Conservation (phyloP, 2,797 vertebrate species). For the Bradypodion ventrale region DNA sequence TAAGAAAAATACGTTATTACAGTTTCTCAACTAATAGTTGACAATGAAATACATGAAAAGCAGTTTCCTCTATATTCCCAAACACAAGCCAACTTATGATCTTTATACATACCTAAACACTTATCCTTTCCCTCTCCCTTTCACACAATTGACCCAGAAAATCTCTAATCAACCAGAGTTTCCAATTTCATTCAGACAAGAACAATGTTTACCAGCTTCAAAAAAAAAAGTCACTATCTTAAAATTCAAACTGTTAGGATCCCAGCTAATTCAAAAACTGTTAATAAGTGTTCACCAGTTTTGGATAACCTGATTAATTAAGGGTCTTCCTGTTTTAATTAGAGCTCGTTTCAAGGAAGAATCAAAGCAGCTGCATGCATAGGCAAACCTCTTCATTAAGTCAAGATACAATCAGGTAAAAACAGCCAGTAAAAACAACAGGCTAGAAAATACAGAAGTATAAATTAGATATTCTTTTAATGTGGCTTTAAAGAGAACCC, state of each 20-base stretch:
- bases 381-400: neutral
- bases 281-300: neutral
- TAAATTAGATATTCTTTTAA: neutral
- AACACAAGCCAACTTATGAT: too few species aligned
- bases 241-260: neutral
- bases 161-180: too few species aligned
- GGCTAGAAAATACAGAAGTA: neutral
- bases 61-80: too few species aligned
- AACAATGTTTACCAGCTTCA: neutral
- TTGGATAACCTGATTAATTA: neutral
- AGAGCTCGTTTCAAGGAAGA: neutral
- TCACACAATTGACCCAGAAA: neutral
- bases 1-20: too few species aligned
- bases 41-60: too few species aligned
- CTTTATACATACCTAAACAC: neutral
- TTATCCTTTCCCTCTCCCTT: neutral
- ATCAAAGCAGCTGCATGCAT: neutral
- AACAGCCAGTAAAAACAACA: neutral
- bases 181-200: neutral
- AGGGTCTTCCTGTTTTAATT: neutral
- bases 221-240: neutral
- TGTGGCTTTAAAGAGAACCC: neutral
- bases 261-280: neutral
- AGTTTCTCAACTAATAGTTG: too few species aligned
- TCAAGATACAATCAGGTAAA: neutral